Conservation (phyloP, 2,888 invertebrate genomes). For the Drosophila emarginata region DNA sequence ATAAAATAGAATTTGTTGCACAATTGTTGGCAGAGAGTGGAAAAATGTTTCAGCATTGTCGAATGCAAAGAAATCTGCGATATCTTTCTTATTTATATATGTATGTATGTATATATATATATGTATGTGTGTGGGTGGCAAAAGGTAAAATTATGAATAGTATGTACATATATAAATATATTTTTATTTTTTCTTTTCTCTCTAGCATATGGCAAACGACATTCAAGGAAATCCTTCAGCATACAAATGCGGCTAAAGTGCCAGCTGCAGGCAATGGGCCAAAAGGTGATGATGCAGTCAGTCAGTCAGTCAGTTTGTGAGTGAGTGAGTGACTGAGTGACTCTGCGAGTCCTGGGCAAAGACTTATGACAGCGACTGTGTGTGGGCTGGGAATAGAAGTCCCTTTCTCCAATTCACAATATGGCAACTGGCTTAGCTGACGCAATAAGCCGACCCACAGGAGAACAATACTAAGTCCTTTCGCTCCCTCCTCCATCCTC, state of each 20-base stretch:
- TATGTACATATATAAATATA: not conserved
- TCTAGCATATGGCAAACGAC: slow-evolving; percentile 39
- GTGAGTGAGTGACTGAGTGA: not conserved
- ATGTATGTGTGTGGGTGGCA: not conserved
- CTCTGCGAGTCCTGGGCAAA: not conserved
- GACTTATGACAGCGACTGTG: slow-evolving; percentile 11
- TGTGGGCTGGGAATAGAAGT: slow-evolving; percentile 2
- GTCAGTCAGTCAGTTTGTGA: slow-evolving; percentile 1
- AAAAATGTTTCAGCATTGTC: too few species aligned
- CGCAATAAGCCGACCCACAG: slow-evolving; percentile 3
- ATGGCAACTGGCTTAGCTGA: slow-evolving; percentile 17
- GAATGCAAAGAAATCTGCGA: too few species aligned
- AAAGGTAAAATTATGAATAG: slow-evolving; percentile 1
- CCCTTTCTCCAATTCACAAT: slow-evolving; percentile 1
- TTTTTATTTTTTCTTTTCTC: slow-evolving; percentile 13
- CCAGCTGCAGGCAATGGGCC: slow-evolving; percentile 32
- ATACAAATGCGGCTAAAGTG: slow-evolving; percentile 15
- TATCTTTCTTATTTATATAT: not conserved
- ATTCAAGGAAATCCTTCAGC: slow-evolving; percentile 32
- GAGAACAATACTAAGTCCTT: not conserved
- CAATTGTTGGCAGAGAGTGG: too few species aligned
- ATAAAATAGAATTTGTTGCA: too few species aligned
- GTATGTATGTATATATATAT: not conserved
- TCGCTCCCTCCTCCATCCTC: not conserved
- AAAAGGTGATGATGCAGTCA: slow-evolving; percentile 9